Percentiles rank a stretch among this genome's conserved stretches.
These are phyloP conservation scores for Talpa occidentalis DNA, from an alignment of 2,113 vertebrate genomes.

Conservation along the genomic window DNA sequence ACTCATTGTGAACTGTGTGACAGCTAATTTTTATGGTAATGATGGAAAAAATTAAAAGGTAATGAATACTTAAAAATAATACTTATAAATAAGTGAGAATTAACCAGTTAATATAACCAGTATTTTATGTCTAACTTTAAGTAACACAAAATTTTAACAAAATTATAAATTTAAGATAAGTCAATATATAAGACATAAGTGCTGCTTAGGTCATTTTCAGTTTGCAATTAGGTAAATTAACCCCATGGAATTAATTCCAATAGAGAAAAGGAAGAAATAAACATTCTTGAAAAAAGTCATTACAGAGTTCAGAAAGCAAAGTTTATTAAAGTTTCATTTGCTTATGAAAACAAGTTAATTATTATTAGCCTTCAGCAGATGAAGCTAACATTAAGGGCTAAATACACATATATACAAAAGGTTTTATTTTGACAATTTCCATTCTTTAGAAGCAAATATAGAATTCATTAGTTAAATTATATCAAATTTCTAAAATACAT, in stretches of 20 bases:
- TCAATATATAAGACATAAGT: neutral
- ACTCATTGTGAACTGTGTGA: neutral
- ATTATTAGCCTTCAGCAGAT: constrained; percentile 48
- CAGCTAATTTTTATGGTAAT: neutral
- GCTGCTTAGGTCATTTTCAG: neutral
- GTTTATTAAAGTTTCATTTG: constrained; percentile 54
- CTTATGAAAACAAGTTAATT: constrained; percentile 56
- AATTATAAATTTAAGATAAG: constrained; percentile 2
- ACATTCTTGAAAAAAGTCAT: neutral
- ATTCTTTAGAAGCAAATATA: neutral
- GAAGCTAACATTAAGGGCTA: neutral
- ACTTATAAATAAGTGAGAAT: neutral
- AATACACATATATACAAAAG: neutral
- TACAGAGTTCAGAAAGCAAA: neutral
- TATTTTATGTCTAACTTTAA: neutral
- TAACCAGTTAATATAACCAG: neutral
- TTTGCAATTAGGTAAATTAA: neutral
- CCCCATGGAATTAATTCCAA: neutral
- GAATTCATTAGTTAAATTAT: constrained; percentile 37
- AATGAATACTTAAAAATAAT: too few species aligned
- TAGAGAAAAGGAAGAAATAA: neutral
- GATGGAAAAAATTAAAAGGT: constrained; percentile 9
- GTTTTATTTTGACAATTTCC: constrained; percentile 37
- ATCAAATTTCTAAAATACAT: constrained; percentile 26
- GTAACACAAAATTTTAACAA: neutral